Evolutionary conservation across 2,113 vertebrate species (phyloP).

Genomic region (Calidris pugnax): DNA sequence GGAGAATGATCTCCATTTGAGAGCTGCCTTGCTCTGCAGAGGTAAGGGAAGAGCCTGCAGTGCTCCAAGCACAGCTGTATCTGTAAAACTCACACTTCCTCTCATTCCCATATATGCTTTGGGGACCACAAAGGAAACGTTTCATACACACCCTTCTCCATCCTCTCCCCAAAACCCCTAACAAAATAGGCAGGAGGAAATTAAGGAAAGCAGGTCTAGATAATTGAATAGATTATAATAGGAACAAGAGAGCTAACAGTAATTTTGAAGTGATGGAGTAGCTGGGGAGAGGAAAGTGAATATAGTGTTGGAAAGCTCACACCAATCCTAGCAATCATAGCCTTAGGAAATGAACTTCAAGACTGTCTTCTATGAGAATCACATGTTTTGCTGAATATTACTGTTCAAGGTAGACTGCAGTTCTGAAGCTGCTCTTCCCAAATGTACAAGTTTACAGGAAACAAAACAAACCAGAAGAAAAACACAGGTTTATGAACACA

Average conservation of each 20-base stretch:
- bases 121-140: neutral
- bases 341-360: neutral
- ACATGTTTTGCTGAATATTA: neutral
- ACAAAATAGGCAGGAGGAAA: neutral
- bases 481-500: neutral
- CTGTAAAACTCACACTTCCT: neutral
- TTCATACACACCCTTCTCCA: accelerated
- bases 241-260: neutral
- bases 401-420: neutral
- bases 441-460: neutral
- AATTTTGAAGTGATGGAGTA: neutral
- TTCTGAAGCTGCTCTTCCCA: neutral
- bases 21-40: accelerated
- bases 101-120: neutral
- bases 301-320: neutral
- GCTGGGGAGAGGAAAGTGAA: neutral
- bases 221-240: neutral
- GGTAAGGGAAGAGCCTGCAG: neutral
- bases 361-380: neutral
- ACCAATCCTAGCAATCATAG: neutral
- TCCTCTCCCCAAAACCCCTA: neutral
- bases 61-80: neutral
- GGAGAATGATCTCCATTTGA: neutral
- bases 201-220: neutral
- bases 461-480: neutral